Evolutionary conservation across 2,888 invertebrate genomes (phyloP), one percentile per base, ranked within the genome.

Genomic region (Chalcis sispes): DNA sequence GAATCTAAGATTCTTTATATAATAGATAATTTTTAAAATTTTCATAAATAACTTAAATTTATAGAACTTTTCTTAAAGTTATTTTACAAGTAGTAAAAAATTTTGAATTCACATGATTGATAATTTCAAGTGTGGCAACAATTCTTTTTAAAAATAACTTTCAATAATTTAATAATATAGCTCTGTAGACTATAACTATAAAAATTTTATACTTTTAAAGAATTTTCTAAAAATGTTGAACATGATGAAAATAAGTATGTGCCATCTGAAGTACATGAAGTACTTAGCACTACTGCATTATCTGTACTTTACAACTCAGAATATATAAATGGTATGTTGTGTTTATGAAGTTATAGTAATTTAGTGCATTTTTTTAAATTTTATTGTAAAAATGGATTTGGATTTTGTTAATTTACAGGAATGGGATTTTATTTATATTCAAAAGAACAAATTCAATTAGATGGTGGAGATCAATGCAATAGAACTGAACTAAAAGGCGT

Each of bases 381-480:
- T n/a, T n/a, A n/a, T n/a, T n/a, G n/a, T n/a, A n/a, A n/a, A n/a
- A n/a, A n/a, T n/a, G n/a, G n/a, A n/a, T 64, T 64, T 15, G 8
- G 3, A 36, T 56, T 71, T 73, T 65, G 80, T 85, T 80, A 3
- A 29, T 77, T 75, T 62, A 4, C 65, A 93, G 94, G 92, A 1
- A 94, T 95, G 88, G 96, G 96, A 8, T 95, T 93, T 89, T 96
- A 94, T 88, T 90, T 96, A 0, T 95, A 93, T 86, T 91, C 92
- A 0, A 90, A 90, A 81, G 89, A 91, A 64, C 91, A 91, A 0
- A 89, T 90, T 83, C 91, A 90, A 81, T 87, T 89, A 80, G 89
- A 90, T 0, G 87, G 90, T 10, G 90, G 90, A 78, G 90, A 89
- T 2, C 82, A 89, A 78, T 89, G 89, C 56, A 87, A 89, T 56